Evolutionary conservation across 2,113 vertebrate species (phyloP), one percentile per base, ranked within the genome.

Genomic region (Megaleporinus macrocephalus): DNA sequence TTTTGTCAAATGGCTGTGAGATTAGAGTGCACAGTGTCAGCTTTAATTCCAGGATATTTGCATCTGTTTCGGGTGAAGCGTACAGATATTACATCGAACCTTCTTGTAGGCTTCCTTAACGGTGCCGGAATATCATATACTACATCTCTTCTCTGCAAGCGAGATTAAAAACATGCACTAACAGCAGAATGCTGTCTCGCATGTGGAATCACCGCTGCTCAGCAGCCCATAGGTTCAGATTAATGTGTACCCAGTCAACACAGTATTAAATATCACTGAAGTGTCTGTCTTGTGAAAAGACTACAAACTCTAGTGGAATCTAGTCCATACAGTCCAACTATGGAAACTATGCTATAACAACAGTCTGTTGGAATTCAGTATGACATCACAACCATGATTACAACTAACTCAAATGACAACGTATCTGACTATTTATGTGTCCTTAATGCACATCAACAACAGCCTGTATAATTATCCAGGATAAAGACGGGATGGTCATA

Each of bases 241-340:
- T 77, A 49, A 71, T n/a, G 47, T 22, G 63, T 27, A 47, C 78
- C 59, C 55, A 27, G 41, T 44, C 22, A 72, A 79, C 1, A 9
- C 36, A 36, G 57, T 14, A 68, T 61, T 30, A 61, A 61, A 61
- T 61, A 24, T 61, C 57, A 24, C 47, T 49, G 47, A 10, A 49
- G 47, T 3, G 11, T 49, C 13, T 5, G 14, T 20, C 5, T 5
- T 55, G 49, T 16, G 18, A 55, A 22, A 36, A 55, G 16, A 55
- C 1, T 22, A 1, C 2, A 55, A 7, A 22, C 3, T 22, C 2
- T 22, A 1, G 14, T 22, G 2, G 16, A 1, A 15, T 51, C 14
- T 51, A 15, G 10, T 1, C 16, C 15, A 18, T 55, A 22, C 20
- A 22, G 53, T 16, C 4, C 18, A 55, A 6, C 24, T 61, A 10